These are phyloP conservation scores for Drosophila watanabei DNA, from an alignment of 1,140 invertebrate genomes.

Conservation along the genomic window DNA sequence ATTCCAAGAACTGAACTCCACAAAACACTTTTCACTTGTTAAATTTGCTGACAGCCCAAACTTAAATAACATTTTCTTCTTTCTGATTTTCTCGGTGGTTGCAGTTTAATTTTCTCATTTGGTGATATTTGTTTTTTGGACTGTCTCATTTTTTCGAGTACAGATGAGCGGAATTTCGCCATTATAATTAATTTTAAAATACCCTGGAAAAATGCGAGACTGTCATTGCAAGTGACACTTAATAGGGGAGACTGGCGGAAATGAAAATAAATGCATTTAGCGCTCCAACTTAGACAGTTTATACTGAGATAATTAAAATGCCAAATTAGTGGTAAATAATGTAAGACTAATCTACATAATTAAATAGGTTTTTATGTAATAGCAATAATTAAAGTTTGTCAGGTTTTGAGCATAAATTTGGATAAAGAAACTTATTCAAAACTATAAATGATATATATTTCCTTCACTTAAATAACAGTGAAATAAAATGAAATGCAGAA, in stretches of 20 bases:
- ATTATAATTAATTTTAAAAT: conserved; percentile 62
- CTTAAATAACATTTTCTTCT: conserved; percentile 17
- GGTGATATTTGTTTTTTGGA: conserved; percentile 38
- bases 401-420: background rate
- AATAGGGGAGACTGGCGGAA: conserved; percentile 1
- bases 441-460: too few species aligned
- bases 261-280: conserved; percentile 10
- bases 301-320: conserved; percentile 11
- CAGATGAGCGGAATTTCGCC: conserved; percentile 5
- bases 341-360: background rate
- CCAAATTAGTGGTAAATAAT: background rate
- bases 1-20: background rate
- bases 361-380: background rate
- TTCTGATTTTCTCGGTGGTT: conserved; percentile 7
- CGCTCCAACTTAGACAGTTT: background rate
- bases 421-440: too few species aligned
- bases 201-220: conserved; percentile 27
- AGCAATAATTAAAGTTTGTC: background rate
- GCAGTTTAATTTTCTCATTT: conserved; percentile 45
- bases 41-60: conserved; percentile 29
- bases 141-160: conserved; percentile 3
- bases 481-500: background rate
- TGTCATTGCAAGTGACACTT: conserved; percentile 34
- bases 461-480: background rate
- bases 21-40: conserved; percentile 2